These are phyloP conservation scores for Gadopsis bispinosus DNA, from an alignment of 2,797 vertebrate species.

Conservation along the genomic window DNA sequence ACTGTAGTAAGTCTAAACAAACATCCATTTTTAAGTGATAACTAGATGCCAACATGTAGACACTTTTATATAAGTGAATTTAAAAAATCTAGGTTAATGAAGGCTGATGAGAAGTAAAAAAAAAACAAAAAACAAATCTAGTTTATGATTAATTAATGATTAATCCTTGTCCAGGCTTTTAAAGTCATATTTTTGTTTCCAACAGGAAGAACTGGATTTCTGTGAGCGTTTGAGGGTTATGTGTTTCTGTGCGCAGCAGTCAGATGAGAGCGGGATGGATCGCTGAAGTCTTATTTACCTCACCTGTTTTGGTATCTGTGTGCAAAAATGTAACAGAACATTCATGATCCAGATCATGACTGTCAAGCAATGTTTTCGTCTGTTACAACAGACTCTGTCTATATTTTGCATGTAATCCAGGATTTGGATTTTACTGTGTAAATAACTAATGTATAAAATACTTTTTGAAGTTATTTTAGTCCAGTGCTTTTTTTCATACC, in stretches of 20 bases:
- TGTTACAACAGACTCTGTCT: conserved; percentile 32
- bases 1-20: not conserved
- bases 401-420: conserved; percentile 47
- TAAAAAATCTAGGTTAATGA: not conserved
- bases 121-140: not conserved
- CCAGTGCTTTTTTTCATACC: conserved; percentile 18
- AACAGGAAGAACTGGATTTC: conserved; percentile 92
- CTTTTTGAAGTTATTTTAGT: conserved; percentile 35
- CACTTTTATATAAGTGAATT: no score
- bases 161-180: not conserved
- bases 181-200: conserved; percentile 23
- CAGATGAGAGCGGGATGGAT: conserved; percentile 89
- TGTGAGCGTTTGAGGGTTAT: conserved; percentile 84
- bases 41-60: not conserved
- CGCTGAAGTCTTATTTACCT: conserved; percentile 79
- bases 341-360: conserved; percentile 14
- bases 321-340: conserved; percentile 30
- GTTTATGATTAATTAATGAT: not conserved
- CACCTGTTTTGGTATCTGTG: conserved; percentile 5
- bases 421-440: conserved; percentile 62
- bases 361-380: conserved; percentile 18
- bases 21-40: not conserved
- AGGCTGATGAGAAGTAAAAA: not conserved
- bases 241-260: conserved; percentile 84
- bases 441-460: conserved; percentile 65